These are phyloP conservation scores for Maccullochella peelii DNA, from an alignment of 2,113 vertebrate species.

Conservation along the genomic window DNA sequence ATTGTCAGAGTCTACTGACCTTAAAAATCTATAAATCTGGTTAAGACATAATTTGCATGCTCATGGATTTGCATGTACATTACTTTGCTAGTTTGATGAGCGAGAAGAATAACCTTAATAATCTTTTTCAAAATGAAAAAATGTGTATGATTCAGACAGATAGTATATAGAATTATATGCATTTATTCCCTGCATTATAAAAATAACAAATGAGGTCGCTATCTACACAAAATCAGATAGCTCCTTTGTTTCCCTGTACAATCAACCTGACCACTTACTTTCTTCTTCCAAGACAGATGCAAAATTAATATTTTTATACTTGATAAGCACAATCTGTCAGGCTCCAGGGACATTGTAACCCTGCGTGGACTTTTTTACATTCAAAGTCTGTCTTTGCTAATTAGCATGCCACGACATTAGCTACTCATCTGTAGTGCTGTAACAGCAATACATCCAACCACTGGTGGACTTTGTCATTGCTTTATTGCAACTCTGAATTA, in stretches of 20 bases:
- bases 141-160: neutral
- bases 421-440: constrained; percentile 19
- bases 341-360: neutral
- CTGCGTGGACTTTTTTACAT: neutral
- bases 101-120: neutral
- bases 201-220: neutral
- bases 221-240: neutral
- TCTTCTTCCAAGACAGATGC: neutral
- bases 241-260: neutral
- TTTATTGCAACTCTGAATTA: neutral
- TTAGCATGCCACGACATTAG: constrained; percentile 5
- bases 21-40: neutral
- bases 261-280: neutral
- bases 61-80: neutral
- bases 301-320: constrained; percentile 23
- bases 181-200: neutral
- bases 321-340: neutral
- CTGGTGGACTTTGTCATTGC: constrained; percentile 2
- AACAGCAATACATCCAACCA: neutral
- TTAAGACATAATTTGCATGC: neutral
- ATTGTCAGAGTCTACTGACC: neutral
- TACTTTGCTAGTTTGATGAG: neutral
- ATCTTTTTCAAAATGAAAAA: neutral
- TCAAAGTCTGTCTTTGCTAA: constrained; percentile 8
- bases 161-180: neutral